Percentiles rank a stretch among this genome's conserved stretches.
phyloP scores from a whole-genome alignment of 2,113 vertebrate species.

The Muntiacus reevesi region DNA sequence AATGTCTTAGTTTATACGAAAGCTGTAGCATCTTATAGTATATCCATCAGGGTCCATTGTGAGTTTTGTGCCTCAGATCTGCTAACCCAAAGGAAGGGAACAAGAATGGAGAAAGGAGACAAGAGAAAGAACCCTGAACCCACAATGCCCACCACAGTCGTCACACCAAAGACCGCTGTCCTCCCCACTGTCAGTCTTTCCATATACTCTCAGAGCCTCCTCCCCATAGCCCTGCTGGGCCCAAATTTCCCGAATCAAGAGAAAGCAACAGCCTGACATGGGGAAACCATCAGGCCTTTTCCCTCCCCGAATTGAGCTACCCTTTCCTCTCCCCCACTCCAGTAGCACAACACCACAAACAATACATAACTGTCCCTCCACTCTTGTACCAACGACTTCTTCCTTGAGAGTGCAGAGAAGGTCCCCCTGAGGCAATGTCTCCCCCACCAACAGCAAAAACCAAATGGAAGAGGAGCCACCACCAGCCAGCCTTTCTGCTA shows the following conservation, averaged over 20 bases:
- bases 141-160: not conserved
- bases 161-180: not conserved
- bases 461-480: not conserved
- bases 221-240: not conserved
- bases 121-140: not conserved
- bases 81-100: not conserved
- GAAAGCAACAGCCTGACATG: not conserved
- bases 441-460: not conserved
- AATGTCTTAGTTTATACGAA: too few relatives aligned
- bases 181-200: too few relatives aligned
- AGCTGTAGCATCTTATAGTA: too few relatives aligned
- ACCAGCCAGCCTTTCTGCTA: not conserved
- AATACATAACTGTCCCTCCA: not conserved
- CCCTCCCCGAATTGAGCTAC: not conserved
- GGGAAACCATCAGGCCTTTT: not conserved
- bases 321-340: not conserved
- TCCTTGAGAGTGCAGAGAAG: not conserved
- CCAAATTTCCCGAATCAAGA: not conserved
- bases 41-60: too few relatives aligned
- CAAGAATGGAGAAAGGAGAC: not conserved
- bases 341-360: not conserved
- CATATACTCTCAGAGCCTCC: too few relatives aligned
- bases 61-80: too few relatives aligned
- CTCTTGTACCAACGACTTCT: not conserved
- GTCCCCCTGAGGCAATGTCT: not conserved